Percentiles rank a stretch among this genome's conserved stretches.
These are phyloP conservation scores for Drosophila navojoa DNA, from an alignment of 1,140 invertebrate species.

Conservation along the genomic window DNA sequence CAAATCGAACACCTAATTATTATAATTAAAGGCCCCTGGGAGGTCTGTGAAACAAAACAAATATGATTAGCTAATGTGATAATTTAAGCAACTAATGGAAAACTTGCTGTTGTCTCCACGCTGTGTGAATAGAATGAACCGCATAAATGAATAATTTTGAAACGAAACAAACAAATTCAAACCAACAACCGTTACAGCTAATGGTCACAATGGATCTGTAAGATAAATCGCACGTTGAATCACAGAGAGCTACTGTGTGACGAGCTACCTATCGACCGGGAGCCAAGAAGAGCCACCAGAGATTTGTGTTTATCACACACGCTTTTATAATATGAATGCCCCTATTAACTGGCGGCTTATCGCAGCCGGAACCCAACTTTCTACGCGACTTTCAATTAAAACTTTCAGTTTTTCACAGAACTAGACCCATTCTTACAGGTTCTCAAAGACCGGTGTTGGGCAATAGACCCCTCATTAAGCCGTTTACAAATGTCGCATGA, in stretches of 20 bases:
- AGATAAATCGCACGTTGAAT: slow-evolving; percentile 30
- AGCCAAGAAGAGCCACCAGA: neutral
- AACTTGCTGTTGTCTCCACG: slow-evolving; percentile 24
- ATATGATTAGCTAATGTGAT: slow-evolving; percentile 61
- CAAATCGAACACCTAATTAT: slow-evolving; percentile 44
- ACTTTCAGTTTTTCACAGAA: slow-evolving; percentile 68
- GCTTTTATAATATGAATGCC: slow-evolving; percentile 59
- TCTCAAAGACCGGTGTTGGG: slow-evolving; percentile 37
- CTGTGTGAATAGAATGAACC: slow-evolving; percentile 33
- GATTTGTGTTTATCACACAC: slow-evolving; percentile 54
- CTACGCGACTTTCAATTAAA: slow-evolving; percentile 74
- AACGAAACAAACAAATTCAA: slow-evolving; percentile 43
- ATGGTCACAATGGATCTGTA: slow-evolving; percentile 61
- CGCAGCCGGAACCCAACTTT: slow-evolving; percentile 51
- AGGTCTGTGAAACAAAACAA: slow-evolving; percentile 32
- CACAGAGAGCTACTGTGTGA: slow-evolving; percentile 68
- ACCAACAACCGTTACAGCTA: slow-evolving; percentile 64
- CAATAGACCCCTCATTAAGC: slow-evolving; percentile 15
- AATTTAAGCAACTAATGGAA: slow-evolving; percentile 60
- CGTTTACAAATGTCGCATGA: slow-evolving; percentile 51
- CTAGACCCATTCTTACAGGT: slow-evolving; percentile 39
- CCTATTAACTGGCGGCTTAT: slow-evolving; percentile 36
- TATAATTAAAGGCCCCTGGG: slow-evolving; percentile 28
- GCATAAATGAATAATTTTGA: slow-evolving; percentile 67
- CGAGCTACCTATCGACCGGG: slow-evolving; percentile 11